Evolutionary conservation across 2,113 vertebrate species (phyloP).

Genomic region (Athene cunicularia): DNA sequence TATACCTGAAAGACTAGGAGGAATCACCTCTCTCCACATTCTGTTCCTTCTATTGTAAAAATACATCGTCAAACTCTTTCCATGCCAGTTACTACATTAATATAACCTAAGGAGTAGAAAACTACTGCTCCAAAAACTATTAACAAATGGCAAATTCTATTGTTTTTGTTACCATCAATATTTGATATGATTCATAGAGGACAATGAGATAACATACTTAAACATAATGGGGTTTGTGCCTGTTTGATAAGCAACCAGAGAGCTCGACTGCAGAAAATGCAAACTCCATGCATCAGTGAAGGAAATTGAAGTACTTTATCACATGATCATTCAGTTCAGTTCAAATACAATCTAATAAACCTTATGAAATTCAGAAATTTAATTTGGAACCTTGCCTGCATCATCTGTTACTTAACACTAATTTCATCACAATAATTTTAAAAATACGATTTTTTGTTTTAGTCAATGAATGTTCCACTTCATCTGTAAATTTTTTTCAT

Average conservation of each 20-base stretch:
- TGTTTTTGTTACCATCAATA: neutral
- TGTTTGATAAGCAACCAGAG: neutral
- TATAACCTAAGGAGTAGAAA: neutral
- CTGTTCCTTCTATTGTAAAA: neutral
- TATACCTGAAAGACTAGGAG: neutral
- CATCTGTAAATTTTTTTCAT: neutral
- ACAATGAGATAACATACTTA: neutral
- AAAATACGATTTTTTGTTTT: neutral
- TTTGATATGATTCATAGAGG: neutral
- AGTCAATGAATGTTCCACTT: neutral
- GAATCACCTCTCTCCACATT: neutral
- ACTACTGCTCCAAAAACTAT: neutral
- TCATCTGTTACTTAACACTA: neutral
- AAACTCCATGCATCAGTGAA: neutral
- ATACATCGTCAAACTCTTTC: neutral
- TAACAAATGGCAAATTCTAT: neutral
- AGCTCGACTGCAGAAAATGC: neutral
- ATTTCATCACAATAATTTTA: neutral
- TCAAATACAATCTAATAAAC: neutral
- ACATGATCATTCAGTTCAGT: neutral
- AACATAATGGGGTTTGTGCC: neutral
- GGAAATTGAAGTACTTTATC: neutral
- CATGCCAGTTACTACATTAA: neutral
- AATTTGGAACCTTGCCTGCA: neutral
- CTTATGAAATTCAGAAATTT: neutral